Percentiles rank a stretch among this genome's conserved stretches.
These are phyloP conservation scores for Tapirus indicus DNA, from an alignment of 2,797 vertebrate species.

Conservation along the genomic window DNA sequence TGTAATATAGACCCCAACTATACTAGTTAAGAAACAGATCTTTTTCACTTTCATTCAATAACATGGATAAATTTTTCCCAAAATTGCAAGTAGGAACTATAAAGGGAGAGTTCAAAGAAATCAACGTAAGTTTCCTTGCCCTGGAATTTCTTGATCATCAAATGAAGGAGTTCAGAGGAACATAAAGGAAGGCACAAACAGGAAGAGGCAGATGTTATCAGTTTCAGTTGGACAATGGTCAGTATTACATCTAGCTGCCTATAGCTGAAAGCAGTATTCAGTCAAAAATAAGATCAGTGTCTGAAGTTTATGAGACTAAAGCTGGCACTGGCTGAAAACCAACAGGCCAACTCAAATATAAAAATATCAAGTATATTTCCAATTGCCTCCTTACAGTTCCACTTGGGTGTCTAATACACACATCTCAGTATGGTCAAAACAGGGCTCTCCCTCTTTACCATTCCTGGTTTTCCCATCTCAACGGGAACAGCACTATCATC, in stretches of 20 bases:
- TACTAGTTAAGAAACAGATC: background rate
- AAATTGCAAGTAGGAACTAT: background rate
- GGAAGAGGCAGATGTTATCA: slow-evolving; percentile 18
- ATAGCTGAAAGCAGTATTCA: background rate
- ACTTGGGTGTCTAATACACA: background rate
- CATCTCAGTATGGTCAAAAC: background rate
- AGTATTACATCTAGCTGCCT: background rate
- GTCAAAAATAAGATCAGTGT: slow-evolving; percentile 42
- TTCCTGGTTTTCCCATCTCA: background rate
- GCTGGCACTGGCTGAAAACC: background rate
- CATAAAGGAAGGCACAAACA: background rate
- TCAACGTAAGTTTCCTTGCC: background rate
- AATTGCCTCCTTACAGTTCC: background rate
- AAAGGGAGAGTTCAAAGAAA: background rate
- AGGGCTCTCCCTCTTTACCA: background rate
- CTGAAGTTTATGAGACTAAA: background rate
- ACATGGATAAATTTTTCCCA: background rate
- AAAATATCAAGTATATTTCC: background rate
- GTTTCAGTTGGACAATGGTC: background rate
- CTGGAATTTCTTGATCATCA: background rate
- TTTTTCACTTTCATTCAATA: background rate
- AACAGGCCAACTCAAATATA: slow-evolving; percentile 2
- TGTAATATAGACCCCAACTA: background rate
- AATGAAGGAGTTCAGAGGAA: background rate
- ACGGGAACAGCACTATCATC: background rate